Evolutionary conservation across 2,888 invertebrate species (phyloP), one percentile per base, ranked within the genome.

Genomic region (Clostera curtula): DNA sequence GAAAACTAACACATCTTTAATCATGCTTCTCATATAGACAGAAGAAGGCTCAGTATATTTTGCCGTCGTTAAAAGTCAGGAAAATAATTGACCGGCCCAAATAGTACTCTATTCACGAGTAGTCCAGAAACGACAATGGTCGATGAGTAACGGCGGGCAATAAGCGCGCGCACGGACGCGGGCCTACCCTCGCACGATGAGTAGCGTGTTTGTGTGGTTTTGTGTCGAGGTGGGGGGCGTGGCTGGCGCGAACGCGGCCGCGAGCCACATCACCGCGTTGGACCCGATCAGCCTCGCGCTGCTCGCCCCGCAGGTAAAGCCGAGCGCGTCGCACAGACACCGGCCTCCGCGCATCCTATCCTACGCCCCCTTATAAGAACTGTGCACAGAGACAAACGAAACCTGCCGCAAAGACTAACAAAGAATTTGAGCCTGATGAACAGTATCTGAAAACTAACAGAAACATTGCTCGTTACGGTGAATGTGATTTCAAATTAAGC

Each of bases 181-280:
- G 39, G 32, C 31, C 31, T 33, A 54, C 55, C 61, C 67, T 65
- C 69, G 75, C 79, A 77, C 79, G 74, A 75, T 79, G 69, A 82
- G 80, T 82, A 82, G 77, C 77, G 80, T 75, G 68, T 80, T 75
- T 80, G 77, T 83, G 79, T 82, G 80, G 77, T 82, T 79, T 73
- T 85, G 85, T 85, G 83, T 84, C 72, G 85, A 86, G 86, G 85
- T 86, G 80, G 85, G 86, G 68, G 85, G 85, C 76, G 69, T 85
- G 79, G 76, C 80, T 77, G 80, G 80, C 66, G 72, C 84, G 64
- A 79, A 79, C 56, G 85, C 83, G 57, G 83, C 83, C 50, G 77
- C 84, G 62, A 70, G 84, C 66, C 86, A 85, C 71, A 83, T 84
- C 74, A 69, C 85, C 65, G 85, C 84, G 64, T 73, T 85, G 75